Evolutionary conservation across 2,113 vertebrate genomes (phyloP).

Genomic region (Rhineura floridana): DNA sequence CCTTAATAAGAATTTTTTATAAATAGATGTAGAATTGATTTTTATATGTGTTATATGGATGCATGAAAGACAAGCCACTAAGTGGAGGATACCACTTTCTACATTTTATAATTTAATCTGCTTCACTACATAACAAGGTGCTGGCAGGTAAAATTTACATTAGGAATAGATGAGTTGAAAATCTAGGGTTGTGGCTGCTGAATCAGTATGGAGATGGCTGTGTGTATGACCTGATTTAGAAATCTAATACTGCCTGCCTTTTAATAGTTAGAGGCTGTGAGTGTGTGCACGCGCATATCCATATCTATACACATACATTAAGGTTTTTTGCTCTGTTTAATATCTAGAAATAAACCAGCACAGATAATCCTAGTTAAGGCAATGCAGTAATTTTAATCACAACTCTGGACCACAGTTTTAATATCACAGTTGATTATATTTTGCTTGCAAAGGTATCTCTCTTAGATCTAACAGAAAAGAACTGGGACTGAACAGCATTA

Average conservation of each 20-base stretch:
- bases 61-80: neutral
- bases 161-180: constrained; percentile 19
- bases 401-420: neutral
- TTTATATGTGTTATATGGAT: neutral
- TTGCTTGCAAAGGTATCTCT: neutral
- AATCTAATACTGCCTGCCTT: constrained; percentile 13
- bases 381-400: constrained; percentile 14
- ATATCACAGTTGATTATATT: neutral
- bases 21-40: neutral
- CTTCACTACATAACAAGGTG: constrained; percentile 3
- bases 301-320: neutral
- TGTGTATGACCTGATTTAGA: constrained; percentile 28
- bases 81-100: neutral
- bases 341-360: neutral
- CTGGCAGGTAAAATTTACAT: constrained; percentile 8
- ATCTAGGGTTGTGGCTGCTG: constrained; percentile 16
- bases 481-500: neutral
- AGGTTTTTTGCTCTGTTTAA: neutral
- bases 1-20: neutral
- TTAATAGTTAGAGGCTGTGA: constrained; percentile 9
- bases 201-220: constrained; percentile 30
- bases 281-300: rapidly evolving
- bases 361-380: constrained; percentile 9
- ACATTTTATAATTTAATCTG: constrained; percentile 4
- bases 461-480: neutral